Conservation (phyloP, 1,140 invertebrate species). For the Drosophila nigrodunni region DNA sequence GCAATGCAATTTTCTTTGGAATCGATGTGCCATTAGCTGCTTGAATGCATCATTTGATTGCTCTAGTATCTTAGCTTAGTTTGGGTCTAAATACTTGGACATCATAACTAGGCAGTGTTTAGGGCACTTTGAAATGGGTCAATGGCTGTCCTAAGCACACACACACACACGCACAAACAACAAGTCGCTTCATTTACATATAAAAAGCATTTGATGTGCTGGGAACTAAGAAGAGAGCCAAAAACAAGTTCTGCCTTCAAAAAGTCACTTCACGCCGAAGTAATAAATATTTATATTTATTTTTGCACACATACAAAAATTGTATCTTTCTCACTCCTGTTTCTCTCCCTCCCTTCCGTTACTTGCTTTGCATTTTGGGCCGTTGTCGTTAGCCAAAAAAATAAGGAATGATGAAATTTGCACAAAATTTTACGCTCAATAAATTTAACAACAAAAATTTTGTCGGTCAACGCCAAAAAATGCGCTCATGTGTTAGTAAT, state of each 20-base stretch:
- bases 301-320: slow-evolving; percentile 60
- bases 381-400: slow-evolving; percentile 22
- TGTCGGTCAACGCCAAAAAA: slow-evolving; percentile 65
- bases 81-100: slow-evolving; percentile 26
- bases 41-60: slow-evolving; percentile 61
- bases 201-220: slow-evolving; percentile 53
- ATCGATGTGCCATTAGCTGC: slow-evolving; percentile 24
- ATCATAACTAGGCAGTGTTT: slow-evolving; percentile 36
- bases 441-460: slow-evolving; percentile 68
- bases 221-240: slow-evolving; percentile 21
- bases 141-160: slow-evolving; percentile 43
- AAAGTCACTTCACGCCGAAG: slow-evolving; percentile 48
- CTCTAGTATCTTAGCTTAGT: slow-evolving; percentile 24
- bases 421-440: slow-evolving; percentile 80
- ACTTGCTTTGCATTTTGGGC: slow-evolving; percentile 6
- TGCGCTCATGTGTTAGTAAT: slow-evolving; percentile 78
- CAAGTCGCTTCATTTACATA: slow-evolving; percentile 63
- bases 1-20: slow-evolving; percentile 14
- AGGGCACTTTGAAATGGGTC: slow-evolving; percentile 56
- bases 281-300: slow-evolving; percentile 83
- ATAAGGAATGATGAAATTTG: slow-evolving; percentile 40
- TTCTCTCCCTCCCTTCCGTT: not conserved
- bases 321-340: too few species aligned
- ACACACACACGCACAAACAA: slow-evolving; percentile 1
- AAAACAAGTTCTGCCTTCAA: slow-evolving; percentile 20